Percentiles rank a stretch among this genome's conserved stretches.
Evolutionary conservation across 1,140 invertebrate species (phyloP).

Genomic region (Drosophila repletoides): DNA sequence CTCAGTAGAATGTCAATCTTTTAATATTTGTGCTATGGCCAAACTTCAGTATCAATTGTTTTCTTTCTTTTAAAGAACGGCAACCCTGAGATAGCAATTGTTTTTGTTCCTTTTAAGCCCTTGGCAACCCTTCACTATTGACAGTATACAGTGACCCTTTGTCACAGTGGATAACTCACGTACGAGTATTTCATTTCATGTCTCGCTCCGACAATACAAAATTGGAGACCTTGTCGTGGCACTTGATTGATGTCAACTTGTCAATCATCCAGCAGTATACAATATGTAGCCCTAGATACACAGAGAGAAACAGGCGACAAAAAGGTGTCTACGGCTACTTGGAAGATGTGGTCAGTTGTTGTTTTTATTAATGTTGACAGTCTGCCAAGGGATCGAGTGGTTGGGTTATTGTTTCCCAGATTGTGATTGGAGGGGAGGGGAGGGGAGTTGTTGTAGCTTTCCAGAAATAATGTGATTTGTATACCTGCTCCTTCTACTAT

Average conservation of each 20-base stretch:
- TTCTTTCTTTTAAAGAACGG: too few species aligned
- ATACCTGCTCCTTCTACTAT: not conserved
- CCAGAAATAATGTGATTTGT: constrained; percentile 25
- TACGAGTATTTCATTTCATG: constrained; percentile 13
- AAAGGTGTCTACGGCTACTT: not conserved
- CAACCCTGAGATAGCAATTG: too few species aligned
- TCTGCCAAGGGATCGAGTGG: too few species aligned
- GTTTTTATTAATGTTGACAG: constrained; percentile 38
- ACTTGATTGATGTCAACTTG: constrained; percentile 53
- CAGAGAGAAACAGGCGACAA: too few species aligned
- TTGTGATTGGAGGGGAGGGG: not conserved
- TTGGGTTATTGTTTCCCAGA: constrained; percentile 6
- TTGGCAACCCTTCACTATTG: not conserved
- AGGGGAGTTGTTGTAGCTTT: not conserved
- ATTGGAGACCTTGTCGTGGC: constrained; percentile 28
- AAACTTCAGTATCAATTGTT: constrained; percentile 1
- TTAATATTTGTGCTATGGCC: not conserved
- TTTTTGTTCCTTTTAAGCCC: too few species aligned
- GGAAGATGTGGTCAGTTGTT: constrained; percentile 11
- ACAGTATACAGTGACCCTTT: not conserved
- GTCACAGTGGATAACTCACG: not conserved
- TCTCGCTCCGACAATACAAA: constrained; percentile 23
- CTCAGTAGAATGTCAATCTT: too few species aligned
- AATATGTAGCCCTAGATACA: constrained; percentile 3
- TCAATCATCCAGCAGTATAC: constrained; percentile 22